Percentiles rank a stretch among this genome's conserved stretches.
Evolutionary conservation across 64 coral and sea anemone species (phyloP).

Genomic region (Pachyseris speciosa): DNA sequence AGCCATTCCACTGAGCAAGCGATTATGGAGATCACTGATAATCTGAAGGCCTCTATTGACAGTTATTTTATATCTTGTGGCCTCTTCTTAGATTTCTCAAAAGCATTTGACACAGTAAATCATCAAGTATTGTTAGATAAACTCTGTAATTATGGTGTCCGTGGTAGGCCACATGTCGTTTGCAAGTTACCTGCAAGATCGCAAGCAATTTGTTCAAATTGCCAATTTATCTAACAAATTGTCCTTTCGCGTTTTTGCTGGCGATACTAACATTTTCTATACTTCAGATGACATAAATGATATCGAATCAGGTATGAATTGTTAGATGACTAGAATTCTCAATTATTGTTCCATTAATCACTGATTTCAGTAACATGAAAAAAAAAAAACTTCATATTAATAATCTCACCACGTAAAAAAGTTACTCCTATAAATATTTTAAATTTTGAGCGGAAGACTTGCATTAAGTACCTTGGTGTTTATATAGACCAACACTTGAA

Average conservation of each 20-base stretch:
- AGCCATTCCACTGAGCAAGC: background rate
- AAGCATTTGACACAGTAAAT: background rate
- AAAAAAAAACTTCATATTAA: too few relatives aligned
- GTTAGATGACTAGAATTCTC: too few relatives aligned
- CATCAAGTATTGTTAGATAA: background rate
- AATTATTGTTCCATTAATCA: too few relatives aligned
- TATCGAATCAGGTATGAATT: too few relatives aligned
- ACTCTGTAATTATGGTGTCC: background rate
- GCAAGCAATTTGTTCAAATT: conserved; percentile 5
- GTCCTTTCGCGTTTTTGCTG: background rate
- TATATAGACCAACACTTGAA: conserved; percentile 4
- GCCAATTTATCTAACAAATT: background rate
- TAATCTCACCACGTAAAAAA: too few relatives aligned
- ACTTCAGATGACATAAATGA: too few relatives aligned
- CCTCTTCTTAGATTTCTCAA: background rate
- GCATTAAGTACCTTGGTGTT: background rate
- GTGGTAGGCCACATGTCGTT: background rate
- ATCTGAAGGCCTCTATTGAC: background rate
- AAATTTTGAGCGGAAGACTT: background rate
- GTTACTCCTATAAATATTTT: background rate
- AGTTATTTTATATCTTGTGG: background rate
- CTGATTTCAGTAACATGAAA: too few relatives aligned
- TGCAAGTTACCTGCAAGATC: background rate
- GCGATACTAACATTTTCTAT: too few relatives aligned
- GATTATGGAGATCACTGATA: background rate